A percentile compares a stretch with the other conserved stretches of the same genome.
phyloP scores from a whole-genome alignment of 2,797 vertebrate species.

The Danionella dracula region DNA sequence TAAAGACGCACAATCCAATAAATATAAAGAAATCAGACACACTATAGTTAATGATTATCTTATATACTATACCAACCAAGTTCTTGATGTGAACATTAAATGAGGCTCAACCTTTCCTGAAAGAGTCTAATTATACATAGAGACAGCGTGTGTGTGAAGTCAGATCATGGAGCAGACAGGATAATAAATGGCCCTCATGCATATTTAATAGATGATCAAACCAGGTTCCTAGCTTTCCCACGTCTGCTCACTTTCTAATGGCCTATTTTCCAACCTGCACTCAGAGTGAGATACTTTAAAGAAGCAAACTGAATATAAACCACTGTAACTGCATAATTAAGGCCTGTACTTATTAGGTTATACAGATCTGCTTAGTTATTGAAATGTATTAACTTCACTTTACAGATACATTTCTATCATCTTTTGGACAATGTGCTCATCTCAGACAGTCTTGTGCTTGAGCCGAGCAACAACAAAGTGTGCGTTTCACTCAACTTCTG shows the following conservation, averaged over 20 bases:
- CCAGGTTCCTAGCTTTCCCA: constrained; percentile 54
- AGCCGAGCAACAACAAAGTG: no score
- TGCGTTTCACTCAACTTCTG: no score
- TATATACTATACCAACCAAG: no score
- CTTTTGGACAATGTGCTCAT: no score
- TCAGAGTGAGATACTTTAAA: constrained; percentile 25
- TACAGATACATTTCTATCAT: no score
- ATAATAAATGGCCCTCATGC: constrained; percentile 55
- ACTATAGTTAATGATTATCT: no score
- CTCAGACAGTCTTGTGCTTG: no score
- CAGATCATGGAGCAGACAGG: constrained; percentile 44
- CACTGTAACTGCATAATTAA: constrained; percentile 32
- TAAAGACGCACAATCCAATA: no score
- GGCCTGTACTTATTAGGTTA: no score
- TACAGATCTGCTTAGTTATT: no score
- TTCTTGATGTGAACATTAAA: neutral
- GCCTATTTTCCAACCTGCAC: constrained; percentile 66
- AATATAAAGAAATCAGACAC: no score
- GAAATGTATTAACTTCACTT: no score
- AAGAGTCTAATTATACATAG: neutral
- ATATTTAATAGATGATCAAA: constrained; percentile 62
- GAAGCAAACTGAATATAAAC: constrained; percentile 49
- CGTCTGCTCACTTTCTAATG: constrained; percentile 61
- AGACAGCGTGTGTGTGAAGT: neutral
- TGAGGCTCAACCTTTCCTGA: neutral